Evolutionary conservation across 2,888 invertebrate genomes (phyloP).

Genomic region (Yponomeuta plumbellus): DNA sequence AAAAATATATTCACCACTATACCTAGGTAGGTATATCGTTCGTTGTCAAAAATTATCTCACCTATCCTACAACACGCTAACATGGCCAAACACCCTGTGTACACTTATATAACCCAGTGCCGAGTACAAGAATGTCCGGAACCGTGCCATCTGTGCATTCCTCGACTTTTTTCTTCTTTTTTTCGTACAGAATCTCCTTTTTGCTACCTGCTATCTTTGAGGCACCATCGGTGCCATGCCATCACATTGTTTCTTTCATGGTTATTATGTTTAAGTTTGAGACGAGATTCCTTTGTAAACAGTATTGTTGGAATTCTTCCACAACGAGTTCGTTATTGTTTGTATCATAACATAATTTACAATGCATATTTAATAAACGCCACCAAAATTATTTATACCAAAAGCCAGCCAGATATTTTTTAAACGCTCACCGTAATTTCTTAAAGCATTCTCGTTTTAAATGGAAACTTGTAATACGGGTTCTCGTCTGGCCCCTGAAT

Average conservation of each 20-base stretch:
- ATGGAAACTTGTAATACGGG: slow-evolving; percentile 14
- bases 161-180: slow-evolving; percentile 53
- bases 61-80: too few species aligned
- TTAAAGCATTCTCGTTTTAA: slow-evolving; percentile 12
- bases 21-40: too few species aligned
- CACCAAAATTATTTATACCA: background rate
- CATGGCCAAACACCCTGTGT: background rate
- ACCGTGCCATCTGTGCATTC: slow-evolving; percentile 72
- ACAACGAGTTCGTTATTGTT: background rate
- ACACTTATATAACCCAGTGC: slow-evolving; percentile 7
- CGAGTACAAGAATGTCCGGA: slow-evolving; percentile 55
- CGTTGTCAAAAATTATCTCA: too few species aligned
- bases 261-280: slow-evolving; percentile 25
- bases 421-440: slow-evolving; percentile 9
- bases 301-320: background rate
- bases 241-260: slow-evolving; percentile 43
- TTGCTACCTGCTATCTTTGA: slow-evolving; percentile 68
- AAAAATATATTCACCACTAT: too few species aligned
- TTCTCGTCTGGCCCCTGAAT: slow-evolving; percentile 12
- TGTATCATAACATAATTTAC: background rate
- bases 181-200: slow-evolving; percentile 46
- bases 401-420: slow-evolving; percentile 4
- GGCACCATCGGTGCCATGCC: slow-evolving; percentile 19
- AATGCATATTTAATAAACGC: background rate
- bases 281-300: background rate